Evolutionary conservation across 2,888 invertebrate species (phyloP), one percentile per base, ranked within the genome.

Genomic region (Diarsia brunnea): DNA sequence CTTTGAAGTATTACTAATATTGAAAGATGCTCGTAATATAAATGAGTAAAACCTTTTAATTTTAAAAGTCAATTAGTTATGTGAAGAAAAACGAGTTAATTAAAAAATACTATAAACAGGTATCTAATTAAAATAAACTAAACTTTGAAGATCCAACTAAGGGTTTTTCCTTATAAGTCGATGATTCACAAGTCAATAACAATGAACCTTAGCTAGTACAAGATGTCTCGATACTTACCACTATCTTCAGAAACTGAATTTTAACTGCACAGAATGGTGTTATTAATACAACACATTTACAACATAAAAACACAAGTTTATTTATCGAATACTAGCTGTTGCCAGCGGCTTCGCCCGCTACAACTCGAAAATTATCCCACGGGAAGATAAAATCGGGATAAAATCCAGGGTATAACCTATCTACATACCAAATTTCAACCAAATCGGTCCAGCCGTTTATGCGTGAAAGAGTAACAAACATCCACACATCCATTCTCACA

Each of bases 281-380:
- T 69, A 69, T 78, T 75, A 69, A 72, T 51, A 61, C 53, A 64
- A 84, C 49, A 76, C 83, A 83, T 88, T 84, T 81, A 84, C 79
- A 82, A 76, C 81, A 88, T 90, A 89, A 90, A 90, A 79, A 75
- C 79, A 81, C 84, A 85, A 84, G 84, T 87, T 90, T 88, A 90
- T 89, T 88, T 82, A 81, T 84, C 75, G 65, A 79, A 49, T 67
- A 75, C n/a, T n/a, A n/a, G n/a, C n/a, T n/a, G n/a, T n/a, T n/a
- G n/a, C n/a, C n/a, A n/a, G n/a, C n/a, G n/a, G n/a, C n/a, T n/a
- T n/a, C n/a, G n/a, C n/a, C n/a, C n/a, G n/a, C n/a, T n/a, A n/a
- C n/a, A n/a, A n/a, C n/a, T n/a, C n/a, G n/a, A n/a, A n/a, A n/a
- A n/a, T n/a, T n/a, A n/a, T n/a, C n/a, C n/a, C n/a, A n/a, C n/a